phyloP scores from a whole-genome alignment of 2,113 vertebrate species.

The Halcyon malimbica region DNA sequence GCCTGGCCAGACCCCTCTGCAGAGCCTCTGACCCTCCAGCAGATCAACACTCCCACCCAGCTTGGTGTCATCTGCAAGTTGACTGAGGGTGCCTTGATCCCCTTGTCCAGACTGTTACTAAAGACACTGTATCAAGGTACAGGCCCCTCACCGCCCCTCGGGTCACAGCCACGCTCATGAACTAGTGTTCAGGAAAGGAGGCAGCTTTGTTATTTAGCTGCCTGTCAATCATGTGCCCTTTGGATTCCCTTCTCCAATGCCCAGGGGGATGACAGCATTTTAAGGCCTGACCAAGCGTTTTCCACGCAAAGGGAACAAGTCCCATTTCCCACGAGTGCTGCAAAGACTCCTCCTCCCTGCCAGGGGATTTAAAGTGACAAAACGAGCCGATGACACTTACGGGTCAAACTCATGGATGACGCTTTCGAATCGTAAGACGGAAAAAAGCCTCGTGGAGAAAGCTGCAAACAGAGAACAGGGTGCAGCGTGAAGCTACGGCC shows the following conservation, averaged over 20 bases:
- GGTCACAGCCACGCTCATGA: background rate
- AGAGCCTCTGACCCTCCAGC: too few relatives aligned
- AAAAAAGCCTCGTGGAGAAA: constrained; percentile 96
- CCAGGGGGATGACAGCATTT: rapidly evolving
- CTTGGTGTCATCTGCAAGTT: too few relatives aligned
- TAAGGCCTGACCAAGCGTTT: rapidly evolving
- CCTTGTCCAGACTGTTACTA: too few relatives aligned
- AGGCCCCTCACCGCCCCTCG: background rate
- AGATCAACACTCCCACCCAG: too few relatives aligned
- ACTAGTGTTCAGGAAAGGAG: rapidly evolving
- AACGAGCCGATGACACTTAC: constrained; percentile 78
- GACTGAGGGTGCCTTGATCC: too few relatives aligned
- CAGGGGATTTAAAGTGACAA: too few relatives aligned
- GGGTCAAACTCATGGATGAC: constrained; percentile 99
- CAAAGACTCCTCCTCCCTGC: background rate
- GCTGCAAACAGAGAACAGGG: constrained; percentile 72
- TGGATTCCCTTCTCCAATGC: rapidly evolving
- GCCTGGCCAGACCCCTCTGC: too few relatives aligned
- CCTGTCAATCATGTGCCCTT: background rate
- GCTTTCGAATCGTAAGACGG: constrained; percentile 96
- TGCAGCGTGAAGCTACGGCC: background rate
- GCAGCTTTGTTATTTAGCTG: too few relatives aligned
- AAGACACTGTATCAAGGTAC: too few relatives aligned
- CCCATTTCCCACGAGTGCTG: background rate
- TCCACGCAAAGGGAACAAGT: background rate